Evolutionary conservation across 2,113 vertebrate species (phyloP).

Genomic region (Malurus melanocephalus): DNA sequence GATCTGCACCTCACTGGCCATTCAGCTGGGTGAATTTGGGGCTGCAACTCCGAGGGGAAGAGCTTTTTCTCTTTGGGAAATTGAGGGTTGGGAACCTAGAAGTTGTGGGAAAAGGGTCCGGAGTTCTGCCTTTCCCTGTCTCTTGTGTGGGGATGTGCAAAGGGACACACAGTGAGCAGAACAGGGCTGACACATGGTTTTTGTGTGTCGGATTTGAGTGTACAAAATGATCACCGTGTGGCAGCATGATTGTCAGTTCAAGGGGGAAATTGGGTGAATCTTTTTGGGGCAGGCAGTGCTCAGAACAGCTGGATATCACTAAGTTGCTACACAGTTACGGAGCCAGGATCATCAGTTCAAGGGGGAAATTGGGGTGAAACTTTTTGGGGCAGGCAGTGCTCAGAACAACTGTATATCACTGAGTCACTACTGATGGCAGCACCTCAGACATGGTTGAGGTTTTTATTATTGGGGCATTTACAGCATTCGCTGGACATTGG

Average conservation of each 20-base stretch:
- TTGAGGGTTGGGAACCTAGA: accelerated
- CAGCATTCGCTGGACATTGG: not conserved
- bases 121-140: not conserved
- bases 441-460: accelerated
- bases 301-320: not conserved
- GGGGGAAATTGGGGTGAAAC: not conserved
- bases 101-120: not conserved
- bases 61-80: not conserved
- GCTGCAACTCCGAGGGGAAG: not conserved
- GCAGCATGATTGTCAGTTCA: not conserved
- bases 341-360: not conserved
- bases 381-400: not conserved
- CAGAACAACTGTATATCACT: not conserved
- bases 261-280: not conserved
- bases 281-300: not conserved
- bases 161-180: not conserved
- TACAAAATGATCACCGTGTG: not conserved
- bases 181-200: not conserved
- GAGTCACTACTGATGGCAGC: not conserved
- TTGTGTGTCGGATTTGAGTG: not conserved
- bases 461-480: no score
- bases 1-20: accelerated
- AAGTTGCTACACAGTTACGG: not conserved
- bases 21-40: no score
- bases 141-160: not conserved